These are phyloP conservation scores for Sisor rabdophorus DNA, from an alignment of 2,113 vertebrate species.

Conservation along the genomic window DNA sequence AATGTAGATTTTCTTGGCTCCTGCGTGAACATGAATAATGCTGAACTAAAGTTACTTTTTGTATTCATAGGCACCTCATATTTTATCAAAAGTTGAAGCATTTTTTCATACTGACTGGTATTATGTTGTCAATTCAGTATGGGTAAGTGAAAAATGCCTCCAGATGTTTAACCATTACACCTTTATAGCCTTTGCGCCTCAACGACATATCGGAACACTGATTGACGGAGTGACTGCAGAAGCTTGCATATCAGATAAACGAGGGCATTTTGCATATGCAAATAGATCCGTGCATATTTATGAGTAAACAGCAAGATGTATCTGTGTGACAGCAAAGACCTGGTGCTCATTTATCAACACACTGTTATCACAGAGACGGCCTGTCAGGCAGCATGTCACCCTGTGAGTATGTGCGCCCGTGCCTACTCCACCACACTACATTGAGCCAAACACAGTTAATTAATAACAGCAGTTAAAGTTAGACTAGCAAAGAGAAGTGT, in stretches of 20 bases:
- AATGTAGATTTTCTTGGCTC: no score
- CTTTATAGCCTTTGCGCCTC: background rate
- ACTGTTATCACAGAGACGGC: slow-evolving; percentile 36
- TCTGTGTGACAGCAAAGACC: slow-evolving; percentile 49
- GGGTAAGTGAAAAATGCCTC: no score
- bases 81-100: no score
- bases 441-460: slow-evolving; percentile 41
- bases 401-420: background rate
- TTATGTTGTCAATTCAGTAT: no score
- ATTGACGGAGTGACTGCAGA: slow-evolving; percentile 30
- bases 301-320: slow-evolving; percentile 49
- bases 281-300: slow-evolving; percentile 45
- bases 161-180: no score
- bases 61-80: no score
- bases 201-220: background rate
- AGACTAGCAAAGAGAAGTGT: slow-evolving; percentile 18
- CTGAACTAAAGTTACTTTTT: no score
- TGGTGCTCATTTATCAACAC: slow-evolving; percentile 47
- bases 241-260: slow-evolving; percentile 41
- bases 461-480: slow-evolving; percentile 42
- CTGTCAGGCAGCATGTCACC: slow-evolving; percentile 19
- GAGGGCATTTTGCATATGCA: slow-evolving; percentile 42
- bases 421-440: slow-evolving; percentile 23
- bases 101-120: no score
- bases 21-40: no score